Evolutionary conservation across 2,113 vertebrate species (phyloP).

Genomic region (Neodontobutis hainanensis): DNA sequence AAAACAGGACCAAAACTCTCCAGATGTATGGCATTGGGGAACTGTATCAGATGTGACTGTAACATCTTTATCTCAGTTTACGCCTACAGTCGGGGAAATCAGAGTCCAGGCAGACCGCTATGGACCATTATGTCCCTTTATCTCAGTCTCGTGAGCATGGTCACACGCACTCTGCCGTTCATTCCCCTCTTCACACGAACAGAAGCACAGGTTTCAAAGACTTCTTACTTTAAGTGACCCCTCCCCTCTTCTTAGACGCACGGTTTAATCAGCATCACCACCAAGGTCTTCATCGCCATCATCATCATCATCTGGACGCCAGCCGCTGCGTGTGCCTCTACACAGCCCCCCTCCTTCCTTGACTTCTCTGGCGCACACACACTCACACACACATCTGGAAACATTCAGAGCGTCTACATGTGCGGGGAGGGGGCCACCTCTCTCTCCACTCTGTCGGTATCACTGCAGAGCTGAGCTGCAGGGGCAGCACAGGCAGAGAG

Average conservation of each 20-base stretch:
- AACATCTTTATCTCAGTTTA: constrained; percentile 45
- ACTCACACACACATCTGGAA: constrained; percentile 82
- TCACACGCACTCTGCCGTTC: neutral
- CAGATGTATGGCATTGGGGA: constrained; percentile 52
- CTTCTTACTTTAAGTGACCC: no score
- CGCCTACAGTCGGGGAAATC: constrained; percentile 40
- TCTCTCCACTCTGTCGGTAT: constrained; percentile 55
- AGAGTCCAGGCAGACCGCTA: constrained; percentile 23
- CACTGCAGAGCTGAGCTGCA: constrained; percentile 79
- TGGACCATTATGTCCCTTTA: constrained; percentile 45
- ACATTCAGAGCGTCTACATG: constrained; percentile 82
- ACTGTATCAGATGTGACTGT: constrained; percentile 38
- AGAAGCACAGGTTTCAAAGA: neutral
- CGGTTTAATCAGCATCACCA: constrained; percentile 40
- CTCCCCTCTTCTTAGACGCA: neutral
- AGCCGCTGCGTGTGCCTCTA: constrained; percentile 53
- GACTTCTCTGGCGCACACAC: constrained; percentile 31
- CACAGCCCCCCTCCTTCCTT: constrained; percentile 37
- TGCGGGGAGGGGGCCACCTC: constrained; percentile 49
- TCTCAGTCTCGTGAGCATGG: neutral
- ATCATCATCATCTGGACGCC: constrained; percentile 70
- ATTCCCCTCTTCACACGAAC: constrained; percentile 1
- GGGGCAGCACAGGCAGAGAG: constrained; percentile 73
- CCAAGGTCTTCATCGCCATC: constrained; percentile 43
- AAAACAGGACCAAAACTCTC: constrained; percentile 45